Conservation (phyloP, 2,888 invertebrate genomes). For the Stenodema calcarata region DNA sequence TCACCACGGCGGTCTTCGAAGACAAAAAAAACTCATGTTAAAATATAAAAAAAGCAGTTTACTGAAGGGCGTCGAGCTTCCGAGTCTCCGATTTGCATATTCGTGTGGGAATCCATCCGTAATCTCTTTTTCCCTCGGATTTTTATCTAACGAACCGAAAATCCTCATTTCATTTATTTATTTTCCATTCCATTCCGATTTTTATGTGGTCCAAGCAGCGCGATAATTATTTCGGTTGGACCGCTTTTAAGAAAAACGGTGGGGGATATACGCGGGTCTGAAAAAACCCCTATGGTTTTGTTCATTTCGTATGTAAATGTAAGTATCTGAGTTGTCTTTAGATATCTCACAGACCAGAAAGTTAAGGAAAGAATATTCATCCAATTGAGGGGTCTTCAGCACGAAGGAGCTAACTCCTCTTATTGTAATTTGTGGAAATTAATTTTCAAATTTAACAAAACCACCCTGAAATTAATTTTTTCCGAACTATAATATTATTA, state of each 20-base stretch:
- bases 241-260: neutral
- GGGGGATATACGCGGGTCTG: neutral
- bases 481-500: too few relatives aligned
- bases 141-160: neutral
- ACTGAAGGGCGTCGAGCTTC: neutral
- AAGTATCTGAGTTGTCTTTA: too few relatives aligned
- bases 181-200: neutral
- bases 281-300: neutral
- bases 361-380: too few relatives aligned
- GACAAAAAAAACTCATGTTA: neutral
- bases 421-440: too few relatives aligned
- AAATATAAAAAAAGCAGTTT: neutral
- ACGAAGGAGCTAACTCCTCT: too few relatives aligned
- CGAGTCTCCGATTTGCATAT: neutral
- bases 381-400: too few relatives aligned
- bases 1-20: neutral
- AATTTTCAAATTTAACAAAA: too few relatives aligned
- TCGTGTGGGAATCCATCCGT: neutral
- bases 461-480: too few relatives aligned
- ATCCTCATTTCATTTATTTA: neutral
- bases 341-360: too few relatives aligned
- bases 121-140: neutral
- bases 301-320: neutral
- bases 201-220: neutral
- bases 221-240: neutral